These are phyloP conservation scores for Pomacea maculata DNA, from an alignment of 1,140 invertebrate species.

Conservation along the genomic window DNA sequence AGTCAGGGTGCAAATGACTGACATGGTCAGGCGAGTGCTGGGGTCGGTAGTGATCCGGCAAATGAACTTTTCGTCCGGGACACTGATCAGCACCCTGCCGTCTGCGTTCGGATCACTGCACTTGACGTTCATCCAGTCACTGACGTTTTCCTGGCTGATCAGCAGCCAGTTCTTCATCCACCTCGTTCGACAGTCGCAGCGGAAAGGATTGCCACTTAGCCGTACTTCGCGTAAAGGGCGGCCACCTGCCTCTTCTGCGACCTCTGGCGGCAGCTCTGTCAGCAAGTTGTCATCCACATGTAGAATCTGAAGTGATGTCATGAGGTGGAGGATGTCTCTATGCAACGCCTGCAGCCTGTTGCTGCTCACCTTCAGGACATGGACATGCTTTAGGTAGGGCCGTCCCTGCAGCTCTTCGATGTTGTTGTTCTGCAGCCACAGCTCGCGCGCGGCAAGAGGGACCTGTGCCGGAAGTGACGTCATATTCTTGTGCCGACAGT, in stretches of 20 bases:
- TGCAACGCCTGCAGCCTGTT: slow-evolving; percentile 24
- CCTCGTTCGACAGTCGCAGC: slow-evolving; percentile 44
- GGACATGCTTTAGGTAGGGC: slow-evolving; percentile 12
- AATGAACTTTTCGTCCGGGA: slow-evolving; percentile 41
- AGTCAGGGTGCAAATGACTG: slow-evolving; percentile 27
- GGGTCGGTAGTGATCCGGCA: slow-evolving; percentile 24
- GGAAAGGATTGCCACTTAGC: slow-evolving; percentile 42
- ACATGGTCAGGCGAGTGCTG: slow-evolving; percentile 20
- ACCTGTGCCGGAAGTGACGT: slow-evolving; percentile 26
- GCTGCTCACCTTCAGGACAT: slow-evolving; percentile 6
- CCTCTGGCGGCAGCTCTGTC: slow-evolving; percentile 25
- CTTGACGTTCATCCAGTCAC: slow-evolving; percentile 27
- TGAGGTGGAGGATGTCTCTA: slow-evolving; percentile 10
- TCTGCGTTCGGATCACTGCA: slow-evolving; percentile 39
- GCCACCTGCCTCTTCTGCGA: slow-evolving; percentile 12
- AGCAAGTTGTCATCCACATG: slow-evolving; percentile 41
- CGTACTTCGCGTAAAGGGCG: slow-evolving; percentile 15
- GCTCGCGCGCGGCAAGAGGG: slow-evolving; percentile 33
- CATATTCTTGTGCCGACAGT: slow-evolving; percentile 34
- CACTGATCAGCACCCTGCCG: slow-evolving; percentile 34
- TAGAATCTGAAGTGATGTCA: slow-evolving; percentile 27
- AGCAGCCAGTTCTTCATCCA: slow-evolving; percentile 52
- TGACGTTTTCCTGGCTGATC: background rate
- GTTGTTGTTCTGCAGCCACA: slow-evolving; percentile 48
- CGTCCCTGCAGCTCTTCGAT: slow-evolving; percentile 28